These are phyloP conservation scores for Xiphias gladius DNA, from an alignment of 2,113 vertebrate species.

Conservation along the genomic window DNA sequence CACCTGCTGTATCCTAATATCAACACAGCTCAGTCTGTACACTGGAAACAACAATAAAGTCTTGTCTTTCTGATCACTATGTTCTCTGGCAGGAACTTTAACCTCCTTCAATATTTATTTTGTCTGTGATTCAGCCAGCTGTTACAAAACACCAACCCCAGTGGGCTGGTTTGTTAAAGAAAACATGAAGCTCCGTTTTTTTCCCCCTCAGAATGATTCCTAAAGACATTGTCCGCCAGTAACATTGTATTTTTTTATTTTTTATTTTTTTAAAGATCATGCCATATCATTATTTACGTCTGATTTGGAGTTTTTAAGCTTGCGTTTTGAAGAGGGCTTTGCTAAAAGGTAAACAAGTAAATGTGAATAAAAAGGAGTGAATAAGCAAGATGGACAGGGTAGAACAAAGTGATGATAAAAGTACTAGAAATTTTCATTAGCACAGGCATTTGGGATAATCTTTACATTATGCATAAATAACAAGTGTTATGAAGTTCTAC, in stretches of 20 bases:
- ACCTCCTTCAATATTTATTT: slow-evolving; percentile 58
- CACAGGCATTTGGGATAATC: background rate
- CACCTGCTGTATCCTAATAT: slow-evolving; percentile 49
- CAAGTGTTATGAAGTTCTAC: background rate
- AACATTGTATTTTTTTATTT: background rate
- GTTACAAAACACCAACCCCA: slow-evolving; percentile 47
- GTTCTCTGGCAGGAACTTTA: slow-evolving; percentile 53
- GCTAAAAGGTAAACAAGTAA: no score
- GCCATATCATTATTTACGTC: background rate
- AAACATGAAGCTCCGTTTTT: slow-evolving; percentile 35
- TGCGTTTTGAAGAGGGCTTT: background rate
- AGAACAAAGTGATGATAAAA: background rate
- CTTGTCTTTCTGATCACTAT: slow-evolving; percentile 49
- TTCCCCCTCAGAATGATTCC: background rate
- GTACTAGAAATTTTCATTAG: background rate
- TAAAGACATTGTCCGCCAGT: background rate
- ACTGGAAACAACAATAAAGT: slow-evolving; percentile 61
- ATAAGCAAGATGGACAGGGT: background rate
- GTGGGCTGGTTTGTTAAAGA: slow-evolving; percentile 41
- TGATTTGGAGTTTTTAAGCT: background rate
- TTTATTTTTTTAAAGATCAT: no score
- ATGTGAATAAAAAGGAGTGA: background rate
- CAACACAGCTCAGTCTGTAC: slow-evolving; percentile 51
- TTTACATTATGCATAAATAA: background rate
- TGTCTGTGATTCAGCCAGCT: slow-evolving; percentile 61